Evolutionary conservation across 2,888 invertebrate species (phyloP).

Genomic region (Lycocerus yunnanus): DNA sequence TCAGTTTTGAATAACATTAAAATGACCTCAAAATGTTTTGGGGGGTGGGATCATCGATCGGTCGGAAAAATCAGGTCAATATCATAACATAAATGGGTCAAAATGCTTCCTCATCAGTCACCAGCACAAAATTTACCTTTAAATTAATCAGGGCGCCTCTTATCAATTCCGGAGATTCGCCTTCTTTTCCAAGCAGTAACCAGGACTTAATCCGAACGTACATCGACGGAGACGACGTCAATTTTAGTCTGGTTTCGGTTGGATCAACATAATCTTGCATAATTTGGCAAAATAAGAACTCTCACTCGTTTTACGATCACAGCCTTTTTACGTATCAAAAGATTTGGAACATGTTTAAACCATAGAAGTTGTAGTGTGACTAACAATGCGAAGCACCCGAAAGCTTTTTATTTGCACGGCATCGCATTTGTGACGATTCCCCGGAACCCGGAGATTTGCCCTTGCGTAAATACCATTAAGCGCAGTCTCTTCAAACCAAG

Average conservation of each 20-base stretch:
- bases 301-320: not conserved
- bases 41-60: constrained; percentile 4
- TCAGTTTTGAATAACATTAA: not conserved
- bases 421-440: not conserved
- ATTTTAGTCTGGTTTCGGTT: constrained; percentile 28
- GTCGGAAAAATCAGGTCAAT: constrained; percentile 16
- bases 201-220: constrained; percentile 46
- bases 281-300: not conserved
- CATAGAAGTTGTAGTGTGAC: not conserved
- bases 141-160: constrained; percentile 42
- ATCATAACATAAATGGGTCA: constrained; percentile 15
- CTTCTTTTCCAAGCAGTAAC: constrained; percentile 42
- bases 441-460: constrained; percentile 3
- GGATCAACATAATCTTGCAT: constrained; percentile 43
- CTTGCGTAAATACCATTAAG: constrained; percentile 25
- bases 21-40: constrained; percentile 7
- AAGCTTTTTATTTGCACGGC: constrained; percentile 5
- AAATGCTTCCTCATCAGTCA: not conserved
- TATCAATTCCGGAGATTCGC: constrained; percentile 38
- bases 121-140: constrained; percentile 37
- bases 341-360: not conserved
- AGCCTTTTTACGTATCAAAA: not conserved
- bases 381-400: not conserved
- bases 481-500: constrained; percentile 17
- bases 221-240: constrained; percentile 41